Base-by-base conservation (phyloP, 2,113 vertebrate species). In the Strix aluco region DNA sequence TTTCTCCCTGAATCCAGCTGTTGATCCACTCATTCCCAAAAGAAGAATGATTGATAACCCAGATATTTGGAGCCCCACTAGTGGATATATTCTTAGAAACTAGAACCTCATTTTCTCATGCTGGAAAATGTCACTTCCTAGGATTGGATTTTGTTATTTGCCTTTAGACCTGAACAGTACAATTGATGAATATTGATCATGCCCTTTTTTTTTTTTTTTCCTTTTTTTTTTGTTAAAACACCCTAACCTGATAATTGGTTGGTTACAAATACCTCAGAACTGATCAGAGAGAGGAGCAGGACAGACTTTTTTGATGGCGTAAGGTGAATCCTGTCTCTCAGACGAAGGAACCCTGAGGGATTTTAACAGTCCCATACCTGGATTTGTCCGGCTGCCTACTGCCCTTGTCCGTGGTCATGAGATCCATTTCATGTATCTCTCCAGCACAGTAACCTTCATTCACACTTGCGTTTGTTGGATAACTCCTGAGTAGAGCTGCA, bases 31-130 rank as follows among this genome's bases (percentile, higher is more conserved):
- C 63, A 15, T 86, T 93, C 75, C 90, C 88, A 83, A 80, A 47
- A 94, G 72, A 69, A 86, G 62, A 27, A 61, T 95, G 92, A 94
- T 81, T 92, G 95, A 94, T 97, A 93, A 86, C 90, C 81, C 72
- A 54, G 92, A 86, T 93, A 88, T 90, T 72, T 91, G 88, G 88
- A 95, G 83, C 52, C 65, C 57, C 2, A 52, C 88, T 46, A 27
- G 69, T 86, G 52, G n/a, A 49, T 91, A 15, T 91, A 91, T 94
- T 94, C 95, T 92, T 94, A 87, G 92, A 92, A 94, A 94, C 61
- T 13, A 84, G 92, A 95, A 92, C 88, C 91, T 92, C 70, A 3
- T 94, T 95, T 94, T 94, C 73, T 85, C 40, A 5, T 72, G 61
- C 81, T 96, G 94, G 54, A 87, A 75, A 94, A 89, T 95, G 77